phyloP scores from a whole-genome alignment of 2,797 vertebrate genomes.

The Enteromius treurensis region DNA sequence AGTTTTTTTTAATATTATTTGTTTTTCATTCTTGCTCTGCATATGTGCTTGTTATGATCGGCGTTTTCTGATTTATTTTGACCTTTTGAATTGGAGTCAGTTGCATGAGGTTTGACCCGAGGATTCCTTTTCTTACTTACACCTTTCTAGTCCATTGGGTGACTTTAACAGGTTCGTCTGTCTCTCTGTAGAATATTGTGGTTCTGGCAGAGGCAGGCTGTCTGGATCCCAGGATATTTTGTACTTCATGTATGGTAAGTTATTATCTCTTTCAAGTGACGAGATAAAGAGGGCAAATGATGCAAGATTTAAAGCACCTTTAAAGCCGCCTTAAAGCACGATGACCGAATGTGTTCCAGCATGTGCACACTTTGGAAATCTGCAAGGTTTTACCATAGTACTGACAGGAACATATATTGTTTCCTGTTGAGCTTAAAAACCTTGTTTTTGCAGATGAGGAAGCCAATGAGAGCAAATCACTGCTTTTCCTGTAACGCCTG shows the following conservation, averaged over 20 bases:
- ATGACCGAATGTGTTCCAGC: not conserved
- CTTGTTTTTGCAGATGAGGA: conserved; percentile 81
- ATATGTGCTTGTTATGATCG: not conserved
- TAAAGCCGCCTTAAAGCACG: not conserved
- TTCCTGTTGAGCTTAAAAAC: not conserved
- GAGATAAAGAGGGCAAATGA: not conserved
- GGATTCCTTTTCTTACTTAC: not conserved
- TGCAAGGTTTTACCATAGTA: not conserved
- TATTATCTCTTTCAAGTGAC: not conserved
- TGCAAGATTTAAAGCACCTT: too few species aligned
- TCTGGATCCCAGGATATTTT: conserved; percentile 92
- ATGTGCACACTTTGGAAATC: not conserved
- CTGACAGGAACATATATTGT: not conserved
- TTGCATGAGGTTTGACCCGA: not conserved
- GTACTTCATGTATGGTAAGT: conserved; percentile 93
- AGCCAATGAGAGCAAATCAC: conserved; percentile 87
- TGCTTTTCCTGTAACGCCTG: conserved; percentile 88
- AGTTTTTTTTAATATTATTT: not conserved
- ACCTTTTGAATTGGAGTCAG: not conserved
- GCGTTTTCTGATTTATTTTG: not conserved
- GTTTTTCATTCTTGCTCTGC: not conserved
- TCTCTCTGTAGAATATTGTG: conserved; percentile 85
- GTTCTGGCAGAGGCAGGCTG: conserved; percentile 90
- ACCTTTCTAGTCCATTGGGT: not conserved
- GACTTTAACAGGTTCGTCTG: not conserved